Conservation (phyloP, 2,888 invertebrate species). For the Melieria omissa region DNA sequence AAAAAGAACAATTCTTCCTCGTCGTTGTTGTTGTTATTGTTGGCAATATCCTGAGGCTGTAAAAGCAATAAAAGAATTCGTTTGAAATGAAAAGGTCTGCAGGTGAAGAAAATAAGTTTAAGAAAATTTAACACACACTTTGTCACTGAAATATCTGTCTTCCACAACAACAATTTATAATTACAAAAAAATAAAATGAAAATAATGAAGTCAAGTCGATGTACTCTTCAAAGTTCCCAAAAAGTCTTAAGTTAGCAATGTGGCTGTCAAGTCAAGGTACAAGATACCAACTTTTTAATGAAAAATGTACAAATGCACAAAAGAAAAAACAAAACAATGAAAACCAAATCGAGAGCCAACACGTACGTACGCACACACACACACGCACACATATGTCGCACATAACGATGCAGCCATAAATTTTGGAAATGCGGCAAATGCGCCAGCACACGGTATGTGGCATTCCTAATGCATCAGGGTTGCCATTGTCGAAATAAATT, state of each 20-base stretch:
- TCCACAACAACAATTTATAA: too few relatives aligned
- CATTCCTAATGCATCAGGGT: slow-evolving; percentile 1
- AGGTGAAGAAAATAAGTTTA: too few relatives aligned
- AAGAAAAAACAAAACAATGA: neutral
- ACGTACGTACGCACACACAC: neutral
- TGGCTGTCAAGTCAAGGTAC: slow-evolving; percentile 36
- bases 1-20: too few relatives aligned
- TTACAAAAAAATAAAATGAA: neutral
- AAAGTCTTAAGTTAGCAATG: slow-evolving; percentile 30
- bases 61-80: too few relatives aligned
- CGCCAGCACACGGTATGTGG: neutral
- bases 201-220: neutral
- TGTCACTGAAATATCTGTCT: too few relatives aligned
- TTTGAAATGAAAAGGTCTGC: too few relatives aligned
- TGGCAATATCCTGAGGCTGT: too few relatives aligned
- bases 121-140: too few relatives aligned
- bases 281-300: slow-evolving; percentile 31
- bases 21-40: too few relatives aligned
- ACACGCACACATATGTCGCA: neutral
- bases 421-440: neutral
- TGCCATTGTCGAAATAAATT: slow-evolving; percentile 13
- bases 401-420: neutral
- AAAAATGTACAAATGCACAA: slow-evolving; percentile 17
- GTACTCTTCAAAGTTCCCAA: neutral
- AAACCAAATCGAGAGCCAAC: slow-evolving; percentile 11